phyloP scores from a whole-genome alignment of 2,797 vertebrate genomes.

The Enteromius argenteus region DNA sequence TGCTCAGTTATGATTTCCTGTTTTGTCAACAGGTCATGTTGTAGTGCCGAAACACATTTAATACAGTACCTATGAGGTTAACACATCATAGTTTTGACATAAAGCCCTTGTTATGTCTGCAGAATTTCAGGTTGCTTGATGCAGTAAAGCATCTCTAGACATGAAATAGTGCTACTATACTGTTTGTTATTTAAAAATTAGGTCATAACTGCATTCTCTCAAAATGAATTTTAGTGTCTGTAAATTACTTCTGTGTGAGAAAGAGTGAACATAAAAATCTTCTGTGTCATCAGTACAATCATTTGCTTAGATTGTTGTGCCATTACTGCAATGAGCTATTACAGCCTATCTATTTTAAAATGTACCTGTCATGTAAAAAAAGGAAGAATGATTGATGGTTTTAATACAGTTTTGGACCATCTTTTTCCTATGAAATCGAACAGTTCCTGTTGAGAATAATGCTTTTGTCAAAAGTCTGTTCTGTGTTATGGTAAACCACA shows the following conservation, averaged over 20 bases:
- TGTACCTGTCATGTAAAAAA: background rate
- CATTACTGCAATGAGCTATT: background rate
- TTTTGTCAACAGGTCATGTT: conserved; percentile 35
- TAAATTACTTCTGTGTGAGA: background rate
- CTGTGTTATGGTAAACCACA: background rate
- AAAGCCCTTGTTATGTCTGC: conserved; percentile 12
- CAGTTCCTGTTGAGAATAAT: background rate
- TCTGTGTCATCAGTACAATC: background rate
- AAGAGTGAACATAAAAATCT: too few relatives aligned
- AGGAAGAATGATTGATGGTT: background rate
- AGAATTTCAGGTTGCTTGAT: background rate
- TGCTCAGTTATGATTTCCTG: conserved; percentile 45
- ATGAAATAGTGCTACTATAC: background rate
- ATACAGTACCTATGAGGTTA: background rate
- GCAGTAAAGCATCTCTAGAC: background rate
- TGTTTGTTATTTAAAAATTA: background rate
- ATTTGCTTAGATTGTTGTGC: background rate
- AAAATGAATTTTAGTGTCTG: background rate
- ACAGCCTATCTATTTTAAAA: background rate
- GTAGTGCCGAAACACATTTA: conserved; percentile 19
- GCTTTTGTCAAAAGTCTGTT: background rate
- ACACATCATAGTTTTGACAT: conserved; percentile 11
- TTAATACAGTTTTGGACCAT: background rate
- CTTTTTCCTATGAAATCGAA: background rate
- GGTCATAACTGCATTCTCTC: background rate